phyloP scores from a whole-genome alignment of 2,797 vertebrate species.

The Leptoclinus maculatus region DNA sequence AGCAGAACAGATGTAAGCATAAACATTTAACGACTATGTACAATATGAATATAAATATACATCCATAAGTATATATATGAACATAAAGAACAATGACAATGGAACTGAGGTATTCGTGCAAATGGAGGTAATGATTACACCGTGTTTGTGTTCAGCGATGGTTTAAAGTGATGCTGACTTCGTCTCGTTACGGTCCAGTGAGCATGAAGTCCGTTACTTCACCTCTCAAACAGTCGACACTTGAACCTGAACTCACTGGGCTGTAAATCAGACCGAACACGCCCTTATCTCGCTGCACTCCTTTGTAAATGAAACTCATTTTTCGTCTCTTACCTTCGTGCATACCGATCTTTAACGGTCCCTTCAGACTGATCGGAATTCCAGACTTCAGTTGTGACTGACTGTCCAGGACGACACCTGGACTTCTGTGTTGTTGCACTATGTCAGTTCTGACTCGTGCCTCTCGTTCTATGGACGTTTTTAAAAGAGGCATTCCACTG shows the following conservation, averaged over 20 bases:
- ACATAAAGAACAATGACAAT: too few species aligned
- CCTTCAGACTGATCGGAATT: conserved; percentile 59
- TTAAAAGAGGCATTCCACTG: conserved; percentile 9
- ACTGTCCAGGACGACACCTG: conserved; percentile 48
- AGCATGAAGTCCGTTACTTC: background rate
- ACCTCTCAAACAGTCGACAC: background rate
- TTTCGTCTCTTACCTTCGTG: background rate
- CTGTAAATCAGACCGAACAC: background rate
- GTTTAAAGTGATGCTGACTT: background rate
- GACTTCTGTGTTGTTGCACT: conserved; percentile 61
- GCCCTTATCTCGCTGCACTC: conserved; percentile 5
- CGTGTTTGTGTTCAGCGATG: background rate
- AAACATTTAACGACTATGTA: too few species aligned
- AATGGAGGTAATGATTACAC: too few species aligned
- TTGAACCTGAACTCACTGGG: background rate
- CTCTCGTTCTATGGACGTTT: background rate
- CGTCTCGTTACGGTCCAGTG: background rate
- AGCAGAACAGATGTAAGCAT: too few species aligned
- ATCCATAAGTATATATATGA: too few species aligned
- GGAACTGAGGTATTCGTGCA: too few species aligned
- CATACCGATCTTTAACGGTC: conserved; percentile 50
- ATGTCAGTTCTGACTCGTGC: conserved; percentile 31
- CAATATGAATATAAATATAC: too few species aligned
- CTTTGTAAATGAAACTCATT: conserved; percentile 12
- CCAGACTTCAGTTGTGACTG: conserved; percentile 35